Conservation (phyloP, 2,888 invertebrate species). For the Oegoconia quadripuncta region DNA sequence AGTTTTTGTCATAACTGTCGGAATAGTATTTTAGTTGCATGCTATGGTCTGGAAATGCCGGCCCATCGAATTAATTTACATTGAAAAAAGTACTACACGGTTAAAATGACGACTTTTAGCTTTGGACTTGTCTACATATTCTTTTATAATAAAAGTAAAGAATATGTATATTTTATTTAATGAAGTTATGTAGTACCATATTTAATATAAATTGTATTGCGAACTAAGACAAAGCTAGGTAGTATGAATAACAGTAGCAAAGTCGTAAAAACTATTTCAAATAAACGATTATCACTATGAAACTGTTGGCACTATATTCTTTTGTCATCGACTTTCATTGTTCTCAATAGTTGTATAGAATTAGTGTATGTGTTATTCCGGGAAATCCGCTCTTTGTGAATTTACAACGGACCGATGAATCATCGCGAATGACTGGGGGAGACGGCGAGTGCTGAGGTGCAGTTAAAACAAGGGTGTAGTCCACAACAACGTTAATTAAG, state of each 20-base stretch:
- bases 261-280: neutral
- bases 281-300: neutral
- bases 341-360: neutral
- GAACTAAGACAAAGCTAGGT: too few relatives aligned
- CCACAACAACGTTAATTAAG: neutral
- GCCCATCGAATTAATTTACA: conserved; percentile 25
- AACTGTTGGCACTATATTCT: too few relatives aligned
- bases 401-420: conserved; percentile 59
- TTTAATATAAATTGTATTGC: too few relatives aligned
- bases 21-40: conserved; percentile 21
- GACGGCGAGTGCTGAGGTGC: conserved; percentile 31
- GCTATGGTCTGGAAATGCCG: conserved; percentile 30
- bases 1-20: conserved; percentile 60
- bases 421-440: conserved; percentile 63
- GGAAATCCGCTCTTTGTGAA: conserved; percentile 53
- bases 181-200: too few relatives aligned
- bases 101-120: conserved; percentile 6
- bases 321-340: neutral
- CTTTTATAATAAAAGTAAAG: too few relatives aligned
- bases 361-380: conserved; percentile 28
- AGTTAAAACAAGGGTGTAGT: conserved; percentile 35
- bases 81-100: conserved; percentile 19
- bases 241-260: neutral
- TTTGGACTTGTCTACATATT: too few relatives aligned
- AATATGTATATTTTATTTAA: too few relatives aligned